Conservation (phyloP, 2,797 vertebrate genomes). For the Hippoglossus hippoglossus region DNA sequence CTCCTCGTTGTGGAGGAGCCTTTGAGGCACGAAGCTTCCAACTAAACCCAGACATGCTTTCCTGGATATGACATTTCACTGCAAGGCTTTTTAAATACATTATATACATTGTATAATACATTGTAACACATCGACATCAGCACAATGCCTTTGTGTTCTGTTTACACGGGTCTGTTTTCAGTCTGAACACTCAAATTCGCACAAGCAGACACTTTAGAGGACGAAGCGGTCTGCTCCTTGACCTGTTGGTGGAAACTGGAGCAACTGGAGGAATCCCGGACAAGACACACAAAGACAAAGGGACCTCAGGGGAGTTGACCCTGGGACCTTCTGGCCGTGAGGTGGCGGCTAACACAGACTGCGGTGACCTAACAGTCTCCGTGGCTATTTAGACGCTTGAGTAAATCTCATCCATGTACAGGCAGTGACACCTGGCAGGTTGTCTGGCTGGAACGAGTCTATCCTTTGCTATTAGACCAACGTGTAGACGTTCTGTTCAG, state of each 20-base stretch:
- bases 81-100: too few relatives aligned
- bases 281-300: neutral
- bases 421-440: constrained; percentile 11
- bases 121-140: too few relatives aligned
- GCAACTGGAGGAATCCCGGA: neutral
- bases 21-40: too few relatives aligned
- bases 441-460: neutral
- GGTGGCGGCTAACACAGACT: neutral
- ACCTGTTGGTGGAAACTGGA: neutral
- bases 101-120: too few relatives aligned
- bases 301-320: neutral
- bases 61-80: too few relatives aligned
- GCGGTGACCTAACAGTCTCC: too few relatives aligned
- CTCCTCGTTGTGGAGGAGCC: too few relatives aligned
- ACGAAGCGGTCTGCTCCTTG: neutral
- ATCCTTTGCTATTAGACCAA: neutral
- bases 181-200: too few relatives aligned
- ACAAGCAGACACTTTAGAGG: neutral
- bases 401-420: neutral
- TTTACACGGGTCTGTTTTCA: too few relatives aligned
- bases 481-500: neutral
- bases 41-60: too few relatives aligned
- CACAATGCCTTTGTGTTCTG: too few relatives aligned
- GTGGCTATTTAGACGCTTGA: neutral
- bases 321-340: neutral